These are phyloP conservation scores for Drosophila bipectinata DNA, from an alignment of 1,140 invertebrate genomes.

Conservation along the genomic window DNA sequence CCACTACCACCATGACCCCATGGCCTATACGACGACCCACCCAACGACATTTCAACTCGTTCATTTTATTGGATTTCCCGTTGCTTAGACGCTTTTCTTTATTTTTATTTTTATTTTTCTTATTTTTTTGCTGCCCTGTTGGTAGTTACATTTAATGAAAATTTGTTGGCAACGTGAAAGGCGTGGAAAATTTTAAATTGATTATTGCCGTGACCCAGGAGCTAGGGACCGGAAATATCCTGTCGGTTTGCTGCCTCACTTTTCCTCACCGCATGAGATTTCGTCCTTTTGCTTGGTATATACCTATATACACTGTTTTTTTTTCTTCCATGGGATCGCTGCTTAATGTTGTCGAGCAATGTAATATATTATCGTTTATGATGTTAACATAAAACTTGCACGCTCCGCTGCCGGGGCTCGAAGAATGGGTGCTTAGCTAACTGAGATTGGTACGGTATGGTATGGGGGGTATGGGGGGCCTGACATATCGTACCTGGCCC, in stretches of 20 bases:
- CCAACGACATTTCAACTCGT: conserved; percentile 65
- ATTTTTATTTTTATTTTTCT: conserved; percentile 10
- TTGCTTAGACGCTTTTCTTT: conserved; percentile 31
- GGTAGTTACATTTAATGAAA: conserved; percentile 72
- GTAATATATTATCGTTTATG: conserved; percentile 76
- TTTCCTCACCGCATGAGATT: conserved; percentile 43
- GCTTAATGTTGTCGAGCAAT: conserved; percentile 56
- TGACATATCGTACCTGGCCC: conserved; percentile 23
- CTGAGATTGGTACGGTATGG: no score
- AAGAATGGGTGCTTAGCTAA: conserved; percentile 16
- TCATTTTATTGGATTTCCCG: conserved; percentile 66
- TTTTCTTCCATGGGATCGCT: conserved; percentile 16
- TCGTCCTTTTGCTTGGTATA: background rate
- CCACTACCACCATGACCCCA: background rate
- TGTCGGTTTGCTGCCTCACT: conserved; percentile 17
- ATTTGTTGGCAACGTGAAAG: conserved; percentile 70
- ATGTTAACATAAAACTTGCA: conserved; percentile 75
- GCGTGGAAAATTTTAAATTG: conserved; percentile 76
- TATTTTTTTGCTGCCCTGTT: conserved; percentile 16
- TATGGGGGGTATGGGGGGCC: background rate
- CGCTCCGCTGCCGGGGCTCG: conserved; percentile 45
- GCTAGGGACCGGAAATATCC: conserved; percentile 24
- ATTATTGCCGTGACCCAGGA: conserved; percentile 52
- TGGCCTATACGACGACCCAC: background rate
- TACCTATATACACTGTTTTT: background rate